Evolutionary conservation across 1,140 invertebrate genomes (phyloP).

Genomic region (Drosophila sucinea): DNA sequence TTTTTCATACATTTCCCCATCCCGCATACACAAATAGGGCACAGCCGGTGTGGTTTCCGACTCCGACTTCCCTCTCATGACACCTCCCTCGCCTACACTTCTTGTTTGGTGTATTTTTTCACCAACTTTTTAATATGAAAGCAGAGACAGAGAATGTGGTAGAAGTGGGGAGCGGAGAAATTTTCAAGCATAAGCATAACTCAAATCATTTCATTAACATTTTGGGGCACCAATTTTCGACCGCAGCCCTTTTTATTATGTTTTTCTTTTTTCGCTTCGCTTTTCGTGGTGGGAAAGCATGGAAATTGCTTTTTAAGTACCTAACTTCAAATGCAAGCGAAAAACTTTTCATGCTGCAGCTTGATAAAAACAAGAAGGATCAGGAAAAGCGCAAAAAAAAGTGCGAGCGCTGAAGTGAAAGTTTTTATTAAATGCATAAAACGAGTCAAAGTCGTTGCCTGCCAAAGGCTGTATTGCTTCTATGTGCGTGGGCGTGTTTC

Average conservation of each 20-base stretch:
- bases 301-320: constrained; percentile 80
- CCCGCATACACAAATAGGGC: constrained; percentile 44
- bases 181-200: constrained; percentile 70
- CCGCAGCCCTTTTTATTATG: constrained; percentile 45
- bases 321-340: constrained; percentile 72
- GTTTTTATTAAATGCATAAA: constrained; percentile 81
- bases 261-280: constrained; percentile 20
- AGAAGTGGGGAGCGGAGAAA: constrained; percentile 33
- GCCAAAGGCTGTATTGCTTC: constrained; percentile 42
- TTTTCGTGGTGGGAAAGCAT: constrained; percentile 23
- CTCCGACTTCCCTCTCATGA: constrained; percentile 20
- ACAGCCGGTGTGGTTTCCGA: constrained; percentile 37
- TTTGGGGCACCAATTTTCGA: constrained; percentile 36
- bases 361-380: constrained; percentile 20
- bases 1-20: constrained; percentile 59
- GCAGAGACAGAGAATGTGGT: not conserved
- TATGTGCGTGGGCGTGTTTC: constrained; percentile 20
- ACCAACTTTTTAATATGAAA: constrained; percentile 74
- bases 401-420: constrained; percentile 67
- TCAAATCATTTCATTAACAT: constrained; percentile 82
- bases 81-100: constrained; percentile 48
- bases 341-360: constrained; percentile 68
- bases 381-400: constrained; percentile 34
- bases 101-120: constrained; percentile 20
- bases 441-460: constrained; percentile 61